phyloP scores from a whole-genome alignment of 2,797 vertebrate species.

The Holocentrus rufus region DNA sequence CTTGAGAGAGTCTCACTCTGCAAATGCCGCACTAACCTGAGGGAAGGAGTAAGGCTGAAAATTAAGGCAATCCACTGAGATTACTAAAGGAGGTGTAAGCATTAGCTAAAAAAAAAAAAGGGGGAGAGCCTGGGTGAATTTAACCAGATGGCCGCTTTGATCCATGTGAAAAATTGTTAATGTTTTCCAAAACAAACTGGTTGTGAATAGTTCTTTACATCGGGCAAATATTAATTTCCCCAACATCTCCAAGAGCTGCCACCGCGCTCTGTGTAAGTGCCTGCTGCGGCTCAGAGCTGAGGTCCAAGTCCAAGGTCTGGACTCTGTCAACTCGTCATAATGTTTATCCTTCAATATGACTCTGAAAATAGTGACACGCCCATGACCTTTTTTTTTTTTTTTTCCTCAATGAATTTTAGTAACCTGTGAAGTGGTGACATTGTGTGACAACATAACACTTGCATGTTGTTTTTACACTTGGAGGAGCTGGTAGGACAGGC shows the following conservation, averaged over 20 bases:
- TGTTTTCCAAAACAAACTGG: constrained; percentile 64
- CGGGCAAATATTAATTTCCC: constrained; percentile 64
- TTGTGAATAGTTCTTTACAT: constrained; percentile 74
- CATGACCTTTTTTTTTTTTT: constrained; percentile 13
- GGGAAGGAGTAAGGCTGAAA: constrained; percentile 61
- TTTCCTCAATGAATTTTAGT: constrained; percentile 53
- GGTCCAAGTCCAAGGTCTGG: constrained; percentile 73
- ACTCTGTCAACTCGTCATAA: constrained; percentile 68
- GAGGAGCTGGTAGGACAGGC: constrained; percentile 37
- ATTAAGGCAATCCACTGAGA: constrained; percentile 69
- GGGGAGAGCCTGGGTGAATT: constrained; percentile 54
- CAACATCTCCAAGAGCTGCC: constrained; percentile 66
- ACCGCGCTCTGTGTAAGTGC: constrained; percentile 61
- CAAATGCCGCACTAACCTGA: constrained; percentile 73
- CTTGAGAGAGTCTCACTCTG: constrained; percentile 73
- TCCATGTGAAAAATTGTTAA: constrained; percentile 62
- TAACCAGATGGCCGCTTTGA: constrained; percentile 75
- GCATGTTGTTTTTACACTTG: constrained; percentile 69
- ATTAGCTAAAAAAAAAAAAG: constrained; percentile 39
- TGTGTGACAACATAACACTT: constrained; percentile 62
- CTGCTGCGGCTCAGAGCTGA: constrained; percentile 69
- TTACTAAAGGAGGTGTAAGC: constrained; percentile 55
- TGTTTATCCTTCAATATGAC: constrained; percentile 74
- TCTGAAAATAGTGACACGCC: constrained; percentile 66
- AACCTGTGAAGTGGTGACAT: constrained; percentile 63